Base-by-base conservation (phyloP, 2,888 invertebrate genomes). In the Margaritifera margaritifera region DNA sequence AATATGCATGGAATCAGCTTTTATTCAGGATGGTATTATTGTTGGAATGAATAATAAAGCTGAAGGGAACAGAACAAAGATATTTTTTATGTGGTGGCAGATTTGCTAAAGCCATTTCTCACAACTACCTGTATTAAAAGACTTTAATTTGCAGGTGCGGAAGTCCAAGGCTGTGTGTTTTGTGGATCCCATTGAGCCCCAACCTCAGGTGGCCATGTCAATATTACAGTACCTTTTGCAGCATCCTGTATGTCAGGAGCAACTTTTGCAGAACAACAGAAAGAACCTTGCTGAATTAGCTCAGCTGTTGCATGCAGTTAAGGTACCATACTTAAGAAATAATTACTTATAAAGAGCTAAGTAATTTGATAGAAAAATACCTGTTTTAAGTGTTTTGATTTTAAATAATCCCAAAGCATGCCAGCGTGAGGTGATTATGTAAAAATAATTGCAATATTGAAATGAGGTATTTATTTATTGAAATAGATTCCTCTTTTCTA, bases 81-180 rank as follows among this genome's bases (percentile, higher is more conserved):
- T 42, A 42, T 42, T 42, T 11, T 42, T 42, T 42, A 42, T 42
- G 1, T 11, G 42, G 42, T 42, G 11, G 11, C 42, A 20, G 11
- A 2, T 11, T n/a, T 31, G 24, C 52, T 53, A 24, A 11, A 15
- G 2, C 15, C 22, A 57, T 57, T 25, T 61, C 18, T 19, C 18
- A 60, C 31, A 11, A 25, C 31, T 27, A n/a, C 19, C 15, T 27
- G 19, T 31, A 1, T 61, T 61, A 0, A 31, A 19, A 22, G 42
- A 42, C 6, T 67, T 20, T 67, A 20, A 62, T 53, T 62, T 69
- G 19, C 64, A 72, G 74, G 55, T 62, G 52, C 64, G 62, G 20
- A 72, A 76, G 69, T 71, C 64, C 18, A 74, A 75, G 27, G 66
- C 68, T 61, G 82, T 83, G 25, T 64, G 74, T n/a, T 80, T 83